Evolutionary conservation across 2,888 invertebrate genomes (phyloP), one percentile per base, ranked within the genome.

Genomic region (Polia nebulosa): DNA sequence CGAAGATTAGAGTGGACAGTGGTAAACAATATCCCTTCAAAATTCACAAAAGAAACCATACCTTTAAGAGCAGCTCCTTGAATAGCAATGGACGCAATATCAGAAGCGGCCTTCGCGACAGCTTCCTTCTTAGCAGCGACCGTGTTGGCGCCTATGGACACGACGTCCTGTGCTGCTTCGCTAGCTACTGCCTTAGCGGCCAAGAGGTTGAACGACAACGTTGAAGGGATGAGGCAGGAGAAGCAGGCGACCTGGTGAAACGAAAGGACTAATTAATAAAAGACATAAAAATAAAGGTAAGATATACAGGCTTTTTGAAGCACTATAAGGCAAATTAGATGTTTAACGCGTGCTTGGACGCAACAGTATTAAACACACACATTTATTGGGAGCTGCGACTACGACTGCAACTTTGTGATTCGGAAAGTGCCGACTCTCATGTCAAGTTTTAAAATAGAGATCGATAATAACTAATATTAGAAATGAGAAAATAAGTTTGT

Each of bases 161-260:
- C 29, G 3, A 82, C n/a, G 0, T 70, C 66, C 2, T 27, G 7
- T 0, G 49, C 55, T n/a, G 82, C 56, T 27, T 70, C 15, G 7
- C 36, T 9, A 0, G 67, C 72, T 0, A 57, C 67, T 9, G 36
- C 49, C 41, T 62, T 67, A 3, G 73, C 49, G 2, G 66, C 69
- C 7, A 62, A 6, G 7, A 82, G 44, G 25, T 71, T 59, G 7
- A 53, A 22, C 3, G 78, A 58, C 13, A 62, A 1, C 2, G 67
- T 87, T 29, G 89, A 86, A 0, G 87, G 87, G 52, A 89, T 69
- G 44, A 89, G 61, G 68, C 87, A 83, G 11, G 88, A 84, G 44
- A 92, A 74, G 60, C 90, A 91, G 5, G 88, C 87, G n/a, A 90
- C 56, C 93, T 93, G 80, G 5, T 1, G 8, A 11, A 57, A 27